Conservation (phyloP, 2,797 vertebrate species). For the Harpagifer antarcticus region DNA sequence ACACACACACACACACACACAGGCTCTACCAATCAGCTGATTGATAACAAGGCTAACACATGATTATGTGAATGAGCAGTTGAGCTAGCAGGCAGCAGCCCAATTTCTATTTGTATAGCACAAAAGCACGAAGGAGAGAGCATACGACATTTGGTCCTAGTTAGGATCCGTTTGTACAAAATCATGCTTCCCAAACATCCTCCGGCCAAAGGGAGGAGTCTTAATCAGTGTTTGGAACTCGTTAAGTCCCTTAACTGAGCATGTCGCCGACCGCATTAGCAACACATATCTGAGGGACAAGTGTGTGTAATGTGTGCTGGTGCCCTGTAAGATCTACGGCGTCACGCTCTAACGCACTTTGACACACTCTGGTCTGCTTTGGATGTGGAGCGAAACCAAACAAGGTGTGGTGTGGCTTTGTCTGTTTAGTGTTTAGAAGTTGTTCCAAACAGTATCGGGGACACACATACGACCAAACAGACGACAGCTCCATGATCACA, state of each 20-base stretch:
- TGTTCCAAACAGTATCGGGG: conserved; percentile 41
- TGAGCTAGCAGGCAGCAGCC: conserved; percentile 22
- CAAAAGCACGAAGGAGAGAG: conserved; percentile 23
- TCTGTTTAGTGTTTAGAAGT: conserved; percentile 62
- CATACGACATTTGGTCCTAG: conserved; percentile 62
- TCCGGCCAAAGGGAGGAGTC: conserved; percentile 47
- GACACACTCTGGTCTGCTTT: conserved; percentile 75
- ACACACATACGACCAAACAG: conserved; percentile 39
- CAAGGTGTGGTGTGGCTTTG: conserved; percentile 65
- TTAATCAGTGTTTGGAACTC: conserved; percentile 75
- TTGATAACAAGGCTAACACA: conserved; percentile 65
- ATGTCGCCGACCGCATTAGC: conserved; percentile 74
- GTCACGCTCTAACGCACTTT: conserved; percentile 75
- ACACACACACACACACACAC: conserved; percentile 12
- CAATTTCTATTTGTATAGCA: conserved; percentile 36
- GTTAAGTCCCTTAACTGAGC: conserved; percentile 71
- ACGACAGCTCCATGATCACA: conserved; percentile 36
- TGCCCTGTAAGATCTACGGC: conserved; percentile 70
- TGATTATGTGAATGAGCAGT: conserved; percentile 39
- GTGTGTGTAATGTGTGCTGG: conserved; percentile 56
- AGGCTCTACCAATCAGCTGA: conserved; percentile 41
- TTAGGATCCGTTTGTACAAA: conserved; percentile 58
- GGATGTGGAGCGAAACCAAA: conserved; percentile 77
- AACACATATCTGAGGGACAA: conserved; percentile 67
- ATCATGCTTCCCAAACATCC: conserved; percentile 60